phyloP scores from a whole-genome alignment of 1,140 invertebrate genomes.

The Calliopsis andreniformis region DNA sequence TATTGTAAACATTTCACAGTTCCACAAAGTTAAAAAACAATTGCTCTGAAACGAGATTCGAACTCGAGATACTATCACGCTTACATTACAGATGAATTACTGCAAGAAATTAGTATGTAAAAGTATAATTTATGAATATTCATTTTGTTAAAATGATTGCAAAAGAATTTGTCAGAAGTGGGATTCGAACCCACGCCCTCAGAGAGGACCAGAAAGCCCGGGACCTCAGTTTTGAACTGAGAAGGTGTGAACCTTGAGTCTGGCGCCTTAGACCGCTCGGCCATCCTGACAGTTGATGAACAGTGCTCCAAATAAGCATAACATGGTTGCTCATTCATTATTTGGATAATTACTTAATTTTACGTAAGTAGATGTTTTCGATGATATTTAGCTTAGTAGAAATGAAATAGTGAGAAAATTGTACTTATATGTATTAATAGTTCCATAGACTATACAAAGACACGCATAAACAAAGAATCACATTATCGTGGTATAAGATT shows the following conservation, averaged over 20 bases:
- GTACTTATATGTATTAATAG: neutral
- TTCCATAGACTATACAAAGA: neutral
- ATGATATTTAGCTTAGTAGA: neutral
- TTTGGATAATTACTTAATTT: neutral
- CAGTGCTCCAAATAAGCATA: neutral
- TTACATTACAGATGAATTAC: too few species aligned
- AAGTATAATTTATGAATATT: neutral
- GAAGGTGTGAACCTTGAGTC: constrained; percentile 67
- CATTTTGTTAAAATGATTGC: neutral
- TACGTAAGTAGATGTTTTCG: neutral
- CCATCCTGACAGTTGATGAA: constrained; percentile 47
- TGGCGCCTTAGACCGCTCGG: constrained; percentile 72
- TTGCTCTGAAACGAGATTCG: constrained; percentile 29
- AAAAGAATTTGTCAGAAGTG: constrained; percentile 68
- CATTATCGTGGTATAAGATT: too few species aligned
- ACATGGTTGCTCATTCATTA: neutral
- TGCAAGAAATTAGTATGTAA: neutral
- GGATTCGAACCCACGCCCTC: constrained; percentile 69
- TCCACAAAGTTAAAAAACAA: constrained; percentile 16
- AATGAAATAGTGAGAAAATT: neutral
- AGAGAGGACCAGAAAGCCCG: constrained; percentile 68
- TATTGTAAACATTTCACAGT: neutral
- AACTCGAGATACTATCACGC: constrained; percentile 37
- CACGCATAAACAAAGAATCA: too few species aligned
- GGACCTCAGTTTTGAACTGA: constrained; percentile 52